phyloP scores from a whole-genome alignment of 2,888 invertebrate species.

The Dascillus cervinus region DNA sequence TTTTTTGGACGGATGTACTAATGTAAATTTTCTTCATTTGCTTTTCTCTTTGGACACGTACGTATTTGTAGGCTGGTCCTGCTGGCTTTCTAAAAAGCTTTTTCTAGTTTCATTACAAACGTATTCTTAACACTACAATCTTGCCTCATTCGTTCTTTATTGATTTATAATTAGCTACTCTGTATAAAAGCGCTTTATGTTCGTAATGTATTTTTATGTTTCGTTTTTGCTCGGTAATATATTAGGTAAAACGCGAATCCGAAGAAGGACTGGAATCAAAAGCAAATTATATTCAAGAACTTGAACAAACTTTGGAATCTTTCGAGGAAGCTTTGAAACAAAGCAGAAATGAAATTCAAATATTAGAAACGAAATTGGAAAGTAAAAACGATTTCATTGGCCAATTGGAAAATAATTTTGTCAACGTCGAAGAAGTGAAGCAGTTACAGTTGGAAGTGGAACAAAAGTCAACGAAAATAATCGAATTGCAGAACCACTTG shows the following conservation, averaged over 20 bases:
- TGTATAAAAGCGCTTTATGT: slow-evolving; percentile 9
- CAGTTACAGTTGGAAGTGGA: slow-evolving; percentile 20
- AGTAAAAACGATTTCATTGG: slow-evolving; percentile 23
- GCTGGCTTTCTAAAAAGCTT: slow-evolving; percentile 93
- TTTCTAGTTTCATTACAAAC: slow-evolving; percentile 57
- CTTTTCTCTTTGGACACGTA: slow-evolving; percentile 9
- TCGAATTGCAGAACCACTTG: slow-evolving; percentile 42
- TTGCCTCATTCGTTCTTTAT: slow-evolving; percentile 37
- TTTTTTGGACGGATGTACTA: no score
- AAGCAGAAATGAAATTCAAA: slow-evolving; percentile 40
- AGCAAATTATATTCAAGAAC: slow-evolving; percentile 18
- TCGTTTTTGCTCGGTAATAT: slow-evolving; percentile 14
- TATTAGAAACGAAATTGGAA: slow-evolving; percentile 26
- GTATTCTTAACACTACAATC: slow-evolving; percentile 24
- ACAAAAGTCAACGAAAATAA: slow-evolving; percentile 19
- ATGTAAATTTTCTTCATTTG: slow-evolving; percentile 4
- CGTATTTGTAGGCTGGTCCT: slow-evolving; percentile 66
- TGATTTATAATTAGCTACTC: slow-evolving; percentile 20
- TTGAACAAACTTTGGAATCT: slow-evolving; percentile 48
- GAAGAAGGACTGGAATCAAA: no score
- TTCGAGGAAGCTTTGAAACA: slow-evolving; percentile 48
- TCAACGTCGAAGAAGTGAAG: slow-evolving; percentile 21
- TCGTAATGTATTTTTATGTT: slow-evolving; percentile 14
- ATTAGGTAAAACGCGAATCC: slow-evolving; percentile 14
- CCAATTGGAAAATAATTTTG: slow-evolving; percentile 22